Evolutionary conservation across 2,113 vertebrate genomes (phyloP), one percentile per base, ranked within the genome.

Genomic region (Larimichthys polyactis): DNA sequence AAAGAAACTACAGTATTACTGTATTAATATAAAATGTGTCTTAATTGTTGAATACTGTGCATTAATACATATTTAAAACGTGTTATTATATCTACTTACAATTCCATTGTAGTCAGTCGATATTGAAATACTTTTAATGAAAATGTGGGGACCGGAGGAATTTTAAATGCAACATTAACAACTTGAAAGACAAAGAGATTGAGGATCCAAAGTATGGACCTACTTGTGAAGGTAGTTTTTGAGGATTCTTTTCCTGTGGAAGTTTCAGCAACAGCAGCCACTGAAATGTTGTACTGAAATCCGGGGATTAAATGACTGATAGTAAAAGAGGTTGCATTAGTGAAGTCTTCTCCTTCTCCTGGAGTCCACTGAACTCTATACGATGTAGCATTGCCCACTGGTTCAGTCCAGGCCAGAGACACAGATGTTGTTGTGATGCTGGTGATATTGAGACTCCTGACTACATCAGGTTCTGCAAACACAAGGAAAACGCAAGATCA

Each of bases 361-460:
- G 0, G 2, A 69, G 32, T 75, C 79, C 75, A 76, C 10, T 70
- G 5, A 19, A 87, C 59, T 36, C 0, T 54, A 32, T 82, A 90
- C 4, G 14, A 65, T 19, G 64, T 20, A 44, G 24, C 70, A 11
- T 62, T 70, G 11, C 88, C 86, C 9, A 79, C 43, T 49, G 83
- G 89, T 59, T 68, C 0, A 65, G 8, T 60, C 89, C 89, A 89
- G 12, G 0, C 32, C 64, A 89, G 27, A 74, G 17, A 79, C 32
- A 91, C 22, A 40, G 81, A 86, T 0, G 71, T 62, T 52, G 77
- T 82, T 73, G 81, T 85, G 59, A 87, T 19, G 0, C 64, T 0
- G 46, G 9, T 44, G 7, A 80, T 15, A 3, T 0, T 64, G 1
- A 89, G 81, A 43, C 71, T 52, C 2, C 4, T 32, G 11, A 87